Evolutionary conservation across 1,140 invertebrate species (phyloP).

Genomic region (Papilio helenus): DNA sequence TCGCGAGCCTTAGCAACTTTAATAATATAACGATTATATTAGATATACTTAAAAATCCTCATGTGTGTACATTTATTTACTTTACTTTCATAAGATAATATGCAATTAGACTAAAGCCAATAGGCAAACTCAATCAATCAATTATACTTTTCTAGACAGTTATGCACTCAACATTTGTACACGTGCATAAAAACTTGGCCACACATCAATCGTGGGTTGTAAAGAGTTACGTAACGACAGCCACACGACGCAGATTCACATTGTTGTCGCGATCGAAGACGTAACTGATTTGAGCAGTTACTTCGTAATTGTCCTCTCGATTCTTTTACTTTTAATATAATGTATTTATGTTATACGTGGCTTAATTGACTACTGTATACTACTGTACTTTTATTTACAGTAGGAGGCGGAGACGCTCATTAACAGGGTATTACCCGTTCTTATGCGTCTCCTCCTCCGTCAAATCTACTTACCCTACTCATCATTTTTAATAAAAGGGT

Average conservation of each 20-base stretch:
- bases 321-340: conserved; percentile 6
- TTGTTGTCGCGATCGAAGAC: conserved; percentile 19
- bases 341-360: neutral
- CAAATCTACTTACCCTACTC: too few relatives aligned
- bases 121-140: neutral
- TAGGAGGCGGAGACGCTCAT: too few relatives aligned
- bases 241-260: conserved; percentile 13
- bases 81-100: too few relatives aligned
- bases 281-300: conserved; percentile 12
- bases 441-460: too few relatives aligned
- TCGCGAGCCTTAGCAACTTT: too few relatives aligned
- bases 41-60: too few relatives aligned
- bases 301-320: neutral
- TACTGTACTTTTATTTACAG: neutral
- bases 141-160: neutral
- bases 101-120: neutral
- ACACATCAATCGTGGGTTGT: neutral
- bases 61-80: too few relatives aligned
- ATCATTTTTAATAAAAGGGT: too few relatives aligned
- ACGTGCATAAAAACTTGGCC: conserved; percentile 5
- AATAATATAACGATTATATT: too few relatives aligned
- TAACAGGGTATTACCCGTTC: too few relatives aligned
- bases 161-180: neutral
- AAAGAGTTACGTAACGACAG: conserved; percentile 10
- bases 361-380: neutral